A percentile compares a stretch with the other conserved stretches of the same genome.
Conservation (phyloP, 2,888 invertebrate genomes). For the Eupithecia dodoneata region DNA sequence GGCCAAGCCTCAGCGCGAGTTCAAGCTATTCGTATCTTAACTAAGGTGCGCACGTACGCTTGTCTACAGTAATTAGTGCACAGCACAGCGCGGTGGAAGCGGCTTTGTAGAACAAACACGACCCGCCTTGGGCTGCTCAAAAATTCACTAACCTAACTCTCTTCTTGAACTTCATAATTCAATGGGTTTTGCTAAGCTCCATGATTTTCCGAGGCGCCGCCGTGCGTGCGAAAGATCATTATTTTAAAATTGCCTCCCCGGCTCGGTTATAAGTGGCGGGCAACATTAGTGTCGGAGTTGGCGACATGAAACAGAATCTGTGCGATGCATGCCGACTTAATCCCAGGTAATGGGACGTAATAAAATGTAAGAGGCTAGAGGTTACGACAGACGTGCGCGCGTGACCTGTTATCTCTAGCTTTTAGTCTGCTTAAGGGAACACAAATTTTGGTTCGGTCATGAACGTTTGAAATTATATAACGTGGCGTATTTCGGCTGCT, state of each 20-base stretch:
- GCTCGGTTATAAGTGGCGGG: slow-evolving; percentile 57
- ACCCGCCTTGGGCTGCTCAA: neutral
- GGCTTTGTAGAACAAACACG: slow-evolving; percentile 31
- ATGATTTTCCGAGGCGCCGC: slow-evolving; percentile 54
- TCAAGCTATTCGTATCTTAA: slow-evolving; percentile 49
- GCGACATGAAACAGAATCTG: slow-evolving; percentile 70
- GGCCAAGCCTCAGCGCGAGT: slow-evolving; percentile 58
- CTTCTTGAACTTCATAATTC: slow-evolving; percentile 48
- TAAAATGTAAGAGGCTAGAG: slow-evolving; percentile 80
- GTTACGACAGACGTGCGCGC: slow-evolving; percentile 79
- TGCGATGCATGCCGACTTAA: slow-evolving; percentile 75
- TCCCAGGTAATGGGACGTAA: slow-evolving; percentile 78
- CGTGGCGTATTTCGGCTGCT: slow-evolving; percentile 17
- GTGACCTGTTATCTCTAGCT: slow-evolving; percentile 76
- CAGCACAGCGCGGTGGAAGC: slow-evolving; percentile 25
- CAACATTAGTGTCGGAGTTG: slow-evolving; percentile 61
- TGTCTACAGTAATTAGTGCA: slow-evolving; percentile 55
- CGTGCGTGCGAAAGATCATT: slow-evolving; percentile 49
- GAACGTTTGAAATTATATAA: slow-evolving; percentile 32
- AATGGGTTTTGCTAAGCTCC: slow-evolving; percentile 58
- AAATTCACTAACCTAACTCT: slow-evolving; percentile 3
- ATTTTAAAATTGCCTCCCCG: slow-evolving; percentile 62
- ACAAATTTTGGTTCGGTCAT: slow-evolving; percentile 62
- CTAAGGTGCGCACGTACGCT: slow-evolving; percentile 42
- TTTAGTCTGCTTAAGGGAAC: slow-evolving; percentile 62